These are phyloP conservation scores for Drosophila pullipes DNA, from an alignment of 2,888 invertebrate species.

Conservation along the genomic window DNA sequence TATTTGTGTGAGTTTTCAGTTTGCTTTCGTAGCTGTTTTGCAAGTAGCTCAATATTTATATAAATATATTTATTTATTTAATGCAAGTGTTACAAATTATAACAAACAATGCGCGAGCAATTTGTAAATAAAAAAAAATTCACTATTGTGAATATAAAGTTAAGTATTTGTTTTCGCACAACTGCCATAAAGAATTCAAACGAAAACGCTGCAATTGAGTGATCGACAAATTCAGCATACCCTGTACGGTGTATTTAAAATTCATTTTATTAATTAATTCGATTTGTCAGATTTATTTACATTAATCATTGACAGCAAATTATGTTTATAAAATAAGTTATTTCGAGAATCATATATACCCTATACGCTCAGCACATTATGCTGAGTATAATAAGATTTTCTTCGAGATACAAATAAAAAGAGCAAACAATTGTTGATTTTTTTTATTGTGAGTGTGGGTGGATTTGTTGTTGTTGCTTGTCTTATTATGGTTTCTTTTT, in stretches of 20 bases:
- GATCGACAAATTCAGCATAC: neutral
- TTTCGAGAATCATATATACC: neutral
- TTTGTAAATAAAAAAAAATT: slow-evolving; percentile 32
- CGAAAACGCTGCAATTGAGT: neutral
- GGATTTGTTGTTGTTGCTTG: slow-evolving; percentile 8
- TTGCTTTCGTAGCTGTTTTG: slow-evolving; percentile 6
- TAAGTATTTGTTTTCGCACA: slow-evolving; percentile 12
- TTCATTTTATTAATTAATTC: neutral
- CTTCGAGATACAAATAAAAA: slow-evolving; percentile 11
- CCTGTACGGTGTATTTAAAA: neutral
- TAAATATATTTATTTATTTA: slow-evolving; percentile 16
- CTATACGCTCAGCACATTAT: neutral
- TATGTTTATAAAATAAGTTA: neutral
- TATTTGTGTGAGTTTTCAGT: neutral
- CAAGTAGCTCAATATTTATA: slow-evolving; percentile 21
- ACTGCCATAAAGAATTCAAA: slow-evolving; percentile 15
- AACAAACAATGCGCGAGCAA: slow-evolving; percentile 29
- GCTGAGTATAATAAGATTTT: neutral
- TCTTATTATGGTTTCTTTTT: slow-evolving; percentile 21
- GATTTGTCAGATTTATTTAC: neutral
- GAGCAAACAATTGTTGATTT: slow-evolving; percentile 23
- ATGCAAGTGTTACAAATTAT: slow-evolving; percentile 37
- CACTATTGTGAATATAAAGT: neutral
- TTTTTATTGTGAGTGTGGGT: slow-evolving; percentile 20
- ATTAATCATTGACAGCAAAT: neutral